phyloP scores from a whole-genome alignment of 2,113 vertebrate genomes.

The Osmerus eperlanus region DNA sequence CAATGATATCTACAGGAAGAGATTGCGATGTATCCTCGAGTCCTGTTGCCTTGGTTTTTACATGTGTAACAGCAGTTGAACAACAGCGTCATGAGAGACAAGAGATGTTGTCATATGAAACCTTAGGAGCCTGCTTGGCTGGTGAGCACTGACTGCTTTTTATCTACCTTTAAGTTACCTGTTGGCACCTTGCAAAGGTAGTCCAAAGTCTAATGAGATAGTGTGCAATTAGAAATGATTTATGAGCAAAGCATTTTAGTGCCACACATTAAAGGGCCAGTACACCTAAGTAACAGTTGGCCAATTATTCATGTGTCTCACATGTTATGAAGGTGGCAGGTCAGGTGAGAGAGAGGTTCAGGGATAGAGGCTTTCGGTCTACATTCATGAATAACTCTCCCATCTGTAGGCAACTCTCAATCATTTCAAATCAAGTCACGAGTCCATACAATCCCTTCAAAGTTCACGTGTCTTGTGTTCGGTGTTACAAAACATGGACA shows the following conservation, averaged over 20 bases:
- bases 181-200: conserved; percentile 40
- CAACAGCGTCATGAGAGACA: too few species aligned
- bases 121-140: neutral
- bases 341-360: neutral
- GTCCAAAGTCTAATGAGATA: conserved; percentile 71
- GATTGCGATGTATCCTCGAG: too few species aligned
- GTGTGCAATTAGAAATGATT: conserved; percentile 58
- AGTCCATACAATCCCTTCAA: neutral
- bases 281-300: conserved; percentile 1
- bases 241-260: conserved; percentile 60
- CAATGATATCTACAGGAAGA: too few species aligned
- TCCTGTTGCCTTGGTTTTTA: too few species aligned
- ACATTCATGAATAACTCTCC: neutral
- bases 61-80: too few species aligned
- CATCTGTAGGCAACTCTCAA: neutral
- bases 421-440: neutral
- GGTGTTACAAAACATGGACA: neutral
- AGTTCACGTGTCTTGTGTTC: neutral
- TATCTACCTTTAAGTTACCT: conserved; percentile 46
- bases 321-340: neutral
- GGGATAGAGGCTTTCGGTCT: neutral
- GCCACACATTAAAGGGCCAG: conserved; percentile 15
- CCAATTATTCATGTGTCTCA: neutral
- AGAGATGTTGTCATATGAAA: too few species aligned
- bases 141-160: conserved; percentile 30